Base-by-base conservation (phyloP, 2,797 vertebrate species). In the Zenarchopterus dispar region DNA sequence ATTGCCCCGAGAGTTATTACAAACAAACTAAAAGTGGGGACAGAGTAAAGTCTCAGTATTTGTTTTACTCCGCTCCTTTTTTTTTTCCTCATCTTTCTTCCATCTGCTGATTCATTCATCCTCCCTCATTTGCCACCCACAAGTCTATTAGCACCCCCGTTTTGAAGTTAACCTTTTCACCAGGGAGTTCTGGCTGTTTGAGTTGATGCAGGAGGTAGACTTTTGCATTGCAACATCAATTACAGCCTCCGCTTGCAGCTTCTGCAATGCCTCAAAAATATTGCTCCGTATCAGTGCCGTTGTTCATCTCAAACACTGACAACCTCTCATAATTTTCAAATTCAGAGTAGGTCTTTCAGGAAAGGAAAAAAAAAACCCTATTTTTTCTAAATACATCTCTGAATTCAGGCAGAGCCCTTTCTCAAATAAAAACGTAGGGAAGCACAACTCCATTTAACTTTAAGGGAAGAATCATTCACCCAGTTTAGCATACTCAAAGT, bases 271-370 rank as follows among this genome's bases (percentile, higher is more conserved):
- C 65, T 78, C 74, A 56, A 57, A 39, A 13, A 39, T 39, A 39
- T 39, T 39, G 13, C 36, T 39, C 5, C 36, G 16, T 39, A 39
- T 39, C 13, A 39, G 36, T 39, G 54, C 28, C 50, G n/a, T 72
- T 62, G 81, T 76, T 87, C 75, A 85, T 83, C 67, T 77, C 43
- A 1, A 19, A 47, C 59, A 16, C 43, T 42, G 77, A 73, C 70
- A 69, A 82, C 65, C 52, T 57, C 16, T 1, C 47, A 4, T 76
- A 17, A 46, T 79, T 77, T 75, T 60, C 36, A 15, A 39, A 39
- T 15, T 16, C 36, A 39, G 36, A 39, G 16, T 15, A 39, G 13
- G 36, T 39, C 36, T 39, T 39, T 15, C 13, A 39, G 13, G 36
- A 11, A 6, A 28, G 8, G 5, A 28, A 8, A 28, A 28, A 28